Evolutionary conservation across 2,113 vertebrate species (phyloP).

Genomic region (human): DNA sequence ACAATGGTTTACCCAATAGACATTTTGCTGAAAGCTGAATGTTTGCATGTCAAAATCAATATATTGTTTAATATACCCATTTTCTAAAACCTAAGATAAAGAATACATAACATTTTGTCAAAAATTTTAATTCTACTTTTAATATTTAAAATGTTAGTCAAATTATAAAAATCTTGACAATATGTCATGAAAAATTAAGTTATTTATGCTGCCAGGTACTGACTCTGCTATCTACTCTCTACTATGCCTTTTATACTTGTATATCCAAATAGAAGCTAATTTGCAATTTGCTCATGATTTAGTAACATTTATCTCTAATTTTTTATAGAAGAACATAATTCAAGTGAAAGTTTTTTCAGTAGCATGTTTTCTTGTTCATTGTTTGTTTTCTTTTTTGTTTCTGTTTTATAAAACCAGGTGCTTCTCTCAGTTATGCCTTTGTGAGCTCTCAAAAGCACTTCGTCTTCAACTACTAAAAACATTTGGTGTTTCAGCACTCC

Average conservation of each 20-base stretch:
- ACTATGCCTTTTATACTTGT: background rate
- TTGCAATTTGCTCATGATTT: background rate
- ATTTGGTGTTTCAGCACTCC: background rate
- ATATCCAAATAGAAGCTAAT: background rate
- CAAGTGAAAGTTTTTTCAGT: background rate
- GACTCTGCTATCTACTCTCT: background rate
- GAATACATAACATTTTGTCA: background rate
- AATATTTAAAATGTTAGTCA: background rate
- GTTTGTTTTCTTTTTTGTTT: too few species aligned
- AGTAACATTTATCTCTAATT: background rate
- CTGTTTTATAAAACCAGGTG: background rate
- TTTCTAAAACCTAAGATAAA: background rate
- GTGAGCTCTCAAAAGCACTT: background rate
- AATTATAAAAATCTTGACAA: background rate
- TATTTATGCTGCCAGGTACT: background rate
- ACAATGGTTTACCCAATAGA: background rate
- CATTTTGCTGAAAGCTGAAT: background rate
- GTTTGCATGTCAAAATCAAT: background rate
- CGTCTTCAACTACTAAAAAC: constrained; percentile 31
- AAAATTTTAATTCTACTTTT: background rate
- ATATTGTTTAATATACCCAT: background rate
- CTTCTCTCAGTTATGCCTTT: background rate
- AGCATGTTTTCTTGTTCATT: background rate
- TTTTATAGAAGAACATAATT: background rate
- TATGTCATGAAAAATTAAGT: background rate